Evolutionary conservation across 2,797 vertebrate genomes (phyloP), one percentile per base, ranked within the genome.

Genomic region (Bovichtus variegatus): DNA sequence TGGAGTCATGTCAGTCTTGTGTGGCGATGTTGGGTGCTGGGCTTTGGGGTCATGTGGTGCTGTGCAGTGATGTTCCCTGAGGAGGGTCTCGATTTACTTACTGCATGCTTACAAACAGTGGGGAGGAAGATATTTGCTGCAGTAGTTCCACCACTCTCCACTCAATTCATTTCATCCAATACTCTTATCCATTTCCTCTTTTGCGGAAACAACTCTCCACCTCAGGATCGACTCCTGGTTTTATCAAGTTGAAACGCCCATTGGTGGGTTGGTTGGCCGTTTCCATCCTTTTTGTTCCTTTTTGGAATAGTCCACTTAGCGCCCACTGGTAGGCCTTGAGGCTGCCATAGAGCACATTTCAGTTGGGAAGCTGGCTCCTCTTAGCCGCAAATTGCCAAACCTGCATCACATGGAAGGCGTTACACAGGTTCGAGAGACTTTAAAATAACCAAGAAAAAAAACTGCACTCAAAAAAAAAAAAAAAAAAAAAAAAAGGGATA

Each of bases 351-450:
- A 96, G 96, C 94, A 96, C 96, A 97, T 96, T 92, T 97, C 96
- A 96, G 96, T 96, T 78, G 96, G 95, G 87, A 93, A 94, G 96
- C 76, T 92, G 96, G 95, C 95, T 91, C 96, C 88, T 96, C 96
- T 96, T 93, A 96, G 96, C 95, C 95, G 96, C 95, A 97, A 91
- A 96, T 96, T 95, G 96, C 96, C 96, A 96, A 96, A 97, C 97
- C 97, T 98, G 97, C 96, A 97, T 98, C 97, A 98, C 97, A 98
- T 97, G 94, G 95, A 94, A 95, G 95, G 95, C 71, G 96, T 97
- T 97, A 97, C 89, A 93, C 93, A 97, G 96, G 96, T 95, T 96
- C 94, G 90, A 93, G 91, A 93, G 93, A 90, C 77, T 83, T 87
- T 71, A 61, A 82, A 73, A 89, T 80, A 71, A n/a, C 61, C 62